phyloP scores from a whole-genome alignment of 2,888 invertebrate species.

The Stenodema calcarata region DNA sequence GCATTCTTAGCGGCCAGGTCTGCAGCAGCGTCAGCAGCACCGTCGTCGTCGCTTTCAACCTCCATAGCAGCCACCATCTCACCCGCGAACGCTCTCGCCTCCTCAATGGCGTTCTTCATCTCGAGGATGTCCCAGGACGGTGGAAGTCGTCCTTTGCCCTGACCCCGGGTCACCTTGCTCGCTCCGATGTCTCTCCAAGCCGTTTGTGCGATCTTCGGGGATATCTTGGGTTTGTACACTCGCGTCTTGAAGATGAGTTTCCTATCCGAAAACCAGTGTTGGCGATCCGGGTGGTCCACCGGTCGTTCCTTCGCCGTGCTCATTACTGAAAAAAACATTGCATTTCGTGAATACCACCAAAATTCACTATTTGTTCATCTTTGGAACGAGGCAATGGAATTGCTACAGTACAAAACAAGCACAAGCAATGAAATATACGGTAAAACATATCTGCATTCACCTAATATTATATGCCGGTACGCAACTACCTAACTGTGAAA shows the following conservation, averaged over 20 bases:
- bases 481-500: too few species aligned
- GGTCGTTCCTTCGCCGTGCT: not conserved
- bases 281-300: not conserved
- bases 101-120: not conserved
- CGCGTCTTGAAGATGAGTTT: not conserved
- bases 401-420: too few species aligned
- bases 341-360: not conserved
- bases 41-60: constrained; percentile 26
- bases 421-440: too few species aligned
- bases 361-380: too few species aligned
- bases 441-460: too few species aligned
- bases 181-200: constrained; percentile 29
- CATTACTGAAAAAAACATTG: not conserved
- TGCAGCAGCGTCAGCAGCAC: not conserved
- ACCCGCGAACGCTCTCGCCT: not conserved
- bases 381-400: too few species aligned
- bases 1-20: not conserved
- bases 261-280: not conserved
- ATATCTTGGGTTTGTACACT: not conserved
- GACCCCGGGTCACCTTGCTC: not conserved
- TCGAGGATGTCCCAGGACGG: constrained; percentile 32
- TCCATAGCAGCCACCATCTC: constrained; percentile 14
- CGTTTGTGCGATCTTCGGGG: not conserved
- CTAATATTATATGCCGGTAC: too few species aligned
- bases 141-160: not conserved